Evolutionary conservation across 2,113 vertebrate genomes (phyloP), one percentile per base, ranked within the genome.

Genomic region (Tinamus guttatus): DNA sequence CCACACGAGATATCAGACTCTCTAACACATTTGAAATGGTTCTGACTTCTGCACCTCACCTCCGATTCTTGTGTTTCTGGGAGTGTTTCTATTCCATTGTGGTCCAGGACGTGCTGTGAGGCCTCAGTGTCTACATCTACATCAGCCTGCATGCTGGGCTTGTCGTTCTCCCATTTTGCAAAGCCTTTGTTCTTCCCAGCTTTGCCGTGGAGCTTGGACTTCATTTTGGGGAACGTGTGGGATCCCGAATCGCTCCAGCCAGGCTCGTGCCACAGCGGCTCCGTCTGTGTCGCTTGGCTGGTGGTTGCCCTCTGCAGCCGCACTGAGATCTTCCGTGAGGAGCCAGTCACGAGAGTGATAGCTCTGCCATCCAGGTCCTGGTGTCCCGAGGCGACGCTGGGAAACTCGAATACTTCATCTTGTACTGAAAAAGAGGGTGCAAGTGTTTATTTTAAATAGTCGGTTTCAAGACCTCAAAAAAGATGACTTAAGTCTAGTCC

Each of bases 211-310:
- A 98, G 98, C 76, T 98, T 98, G 94, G 98, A 99, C 93, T 99
- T 99, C 98, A 99, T 99, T 97, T 99, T 99, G 67, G 99, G 99
- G 91, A 99, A 99, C 32, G 99, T 99, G 92, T 99, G 99, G 22
- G 99, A 99, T 43, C 99, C 98, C 1, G 98, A 96, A 58, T 99
- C 98, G 2, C 97, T 98, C 99, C 99, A 99, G 90, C 97, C 97
- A 32, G 98, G 96, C n/a, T 99, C 98, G 1, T 98, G 96, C 99
- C 99, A 99, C 62, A 99, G 96, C 3, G 99, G 99, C 49, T 99
- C 99, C 0, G 99, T 99, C 97, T 99, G 99, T 0, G 99, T 99
- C 94, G 99, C 99, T 97, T 99, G 99, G 96, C 98, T 99, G 65
- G 98, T 98, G 67, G 99, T 99, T 13, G 99, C 98, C 49, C 99